Evolutionary conservation across 2,113 vertebrate species (phyloP).

Genomic region (Dipodomys merriami): DNA sequence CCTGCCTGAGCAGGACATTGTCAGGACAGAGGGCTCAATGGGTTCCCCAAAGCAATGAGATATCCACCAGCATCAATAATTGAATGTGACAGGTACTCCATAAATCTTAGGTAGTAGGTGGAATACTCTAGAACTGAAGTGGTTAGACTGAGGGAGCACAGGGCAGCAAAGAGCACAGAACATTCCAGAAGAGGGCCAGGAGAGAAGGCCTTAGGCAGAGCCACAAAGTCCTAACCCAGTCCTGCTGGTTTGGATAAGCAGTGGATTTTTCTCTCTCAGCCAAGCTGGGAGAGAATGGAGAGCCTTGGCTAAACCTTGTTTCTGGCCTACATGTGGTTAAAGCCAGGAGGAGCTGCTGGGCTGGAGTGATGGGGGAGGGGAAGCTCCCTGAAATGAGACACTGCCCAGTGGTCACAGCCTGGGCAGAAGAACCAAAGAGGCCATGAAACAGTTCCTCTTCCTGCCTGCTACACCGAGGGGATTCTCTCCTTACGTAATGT

Average conservation of each 20-base stretch:
- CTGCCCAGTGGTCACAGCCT: neutral
- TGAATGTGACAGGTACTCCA: neutral
- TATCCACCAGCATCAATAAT: neutral
- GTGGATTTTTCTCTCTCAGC: neutral
- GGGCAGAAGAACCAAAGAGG: conserved; percentile 1
- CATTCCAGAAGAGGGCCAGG: conserved; percentile 50
- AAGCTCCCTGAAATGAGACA: conserved; percentile 8
- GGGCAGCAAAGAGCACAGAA: neutral
- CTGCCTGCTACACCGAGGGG: conserved; percentile 48
- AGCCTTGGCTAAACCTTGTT: neutral
- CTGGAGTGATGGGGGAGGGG: too few species aligned
- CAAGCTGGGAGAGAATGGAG: conserved; percentile 14
- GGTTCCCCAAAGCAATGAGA: neutral
- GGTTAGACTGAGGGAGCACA: neutral
- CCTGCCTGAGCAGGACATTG: neutral
- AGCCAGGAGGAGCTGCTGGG: neutral
- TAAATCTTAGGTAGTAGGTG: too few species aligned
- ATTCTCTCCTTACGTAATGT: conserved; percentile 21
- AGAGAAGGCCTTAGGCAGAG: conserved; percentile 38
- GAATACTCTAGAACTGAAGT: neutral
- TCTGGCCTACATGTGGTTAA: neutral
- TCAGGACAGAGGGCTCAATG: neutral
- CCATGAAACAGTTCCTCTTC: neutral
- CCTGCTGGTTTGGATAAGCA: conserved; percentile 28
- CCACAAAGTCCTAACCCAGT: neutral